Conservation (phyloP, 2,797 vertebrate species). For the Chrosomus eos region DNA sequence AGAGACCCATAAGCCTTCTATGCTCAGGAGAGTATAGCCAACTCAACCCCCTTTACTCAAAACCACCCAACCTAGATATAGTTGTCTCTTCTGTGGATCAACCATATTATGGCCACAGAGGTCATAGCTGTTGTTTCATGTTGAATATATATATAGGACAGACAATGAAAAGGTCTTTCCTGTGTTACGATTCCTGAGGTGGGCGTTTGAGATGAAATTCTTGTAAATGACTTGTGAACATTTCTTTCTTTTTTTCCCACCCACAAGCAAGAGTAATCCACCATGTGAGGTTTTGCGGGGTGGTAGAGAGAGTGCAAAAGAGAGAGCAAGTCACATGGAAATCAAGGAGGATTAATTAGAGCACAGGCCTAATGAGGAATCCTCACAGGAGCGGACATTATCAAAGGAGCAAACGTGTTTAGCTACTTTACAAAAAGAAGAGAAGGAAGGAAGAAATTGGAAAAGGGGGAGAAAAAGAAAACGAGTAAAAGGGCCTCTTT, state of each 20-base stretch:
- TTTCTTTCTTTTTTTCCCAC: constrained; percentile 63
- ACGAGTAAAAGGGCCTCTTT: background rate
- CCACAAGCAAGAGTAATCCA: constrained; percentile 73
- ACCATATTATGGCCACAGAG: background rate
- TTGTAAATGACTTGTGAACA: constrained; percentile 55
- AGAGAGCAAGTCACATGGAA: constrained; percentile 62
- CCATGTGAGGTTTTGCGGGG: constrained; percentile 71
- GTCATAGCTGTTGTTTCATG: background rate
- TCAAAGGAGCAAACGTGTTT: constrained; percentile 44
- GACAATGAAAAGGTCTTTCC: constrained; percentile 6
- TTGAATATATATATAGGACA: background rate
- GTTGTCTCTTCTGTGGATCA: constrained; percentile 17
- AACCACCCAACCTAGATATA: constrained; percentile 20
- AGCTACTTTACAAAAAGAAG: constrained; percentile 40
- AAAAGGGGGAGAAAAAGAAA: background rate
- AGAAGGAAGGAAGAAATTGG: background rate
- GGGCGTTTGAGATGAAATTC: constrained; percentile 55
- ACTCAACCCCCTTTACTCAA: background rate
- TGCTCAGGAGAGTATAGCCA: constrained; percentile 2
- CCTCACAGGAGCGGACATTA: constrained; percentile 68
- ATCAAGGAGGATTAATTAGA: constrained; percentile 75
- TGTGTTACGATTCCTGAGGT: constrained; percentile 18
- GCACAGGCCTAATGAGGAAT: constrained; percentile 76
- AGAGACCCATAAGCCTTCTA: constrained; percentile 32
- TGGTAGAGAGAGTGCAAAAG: constrained; percentile 58